phyloP scores from a whole-genome alignment of 2,888 invertebrate species.

The Caenorhabditis panamensis region DNA sequence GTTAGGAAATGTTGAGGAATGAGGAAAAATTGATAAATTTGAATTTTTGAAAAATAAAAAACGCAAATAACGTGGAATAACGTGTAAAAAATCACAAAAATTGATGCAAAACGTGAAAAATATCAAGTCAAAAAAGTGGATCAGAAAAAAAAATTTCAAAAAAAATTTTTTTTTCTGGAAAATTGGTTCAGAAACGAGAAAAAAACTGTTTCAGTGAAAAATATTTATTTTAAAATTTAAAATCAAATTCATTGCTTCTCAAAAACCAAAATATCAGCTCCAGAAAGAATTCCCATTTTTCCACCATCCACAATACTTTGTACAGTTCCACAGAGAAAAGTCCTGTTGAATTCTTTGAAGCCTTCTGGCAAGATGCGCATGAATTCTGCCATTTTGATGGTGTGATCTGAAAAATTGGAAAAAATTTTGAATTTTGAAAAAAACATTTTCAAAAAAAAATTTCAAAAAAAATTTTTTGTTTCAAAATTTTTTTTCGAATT shows the following conservation, averaged over 20 bases:
- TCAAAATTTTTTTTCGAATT: slow-evolving; percentile 51
- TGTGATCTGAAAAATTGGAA: slow-evolving; percentile 51
- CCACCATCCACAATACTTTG: slow-evolving; percentile 78
- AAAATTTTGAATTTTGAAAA: too few relatives aligned
- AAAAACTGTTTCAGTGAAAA: too few relatives aligned
- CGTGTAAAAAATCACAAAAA: background rate
- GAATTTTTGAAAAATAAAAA: too few relatives aligned
- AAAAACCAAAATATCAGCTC: slow-evolving; percentile 78
- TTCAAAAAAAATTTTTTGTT: slow-evolving; percentile 36
- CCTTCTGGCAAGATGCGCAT: slow-evolving; percentile 78
- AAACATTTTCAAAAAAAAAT: too few relatives aligned
- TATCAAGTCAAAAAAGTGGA: too few relatives aligned
- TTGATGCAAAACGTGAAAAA: background rate
- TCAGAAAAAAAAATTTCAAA: too few relatives aligned
- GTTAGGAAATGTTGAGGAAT: too few relatives aligned
- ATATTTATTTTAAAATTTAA: slow-evolving; percentile 4
- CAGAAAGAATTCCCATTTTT: slow-evolving; percentile 76
- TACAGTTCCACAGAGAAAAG: slow-evolving; percentile 79
- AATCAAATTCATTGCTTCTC: slow-evolving; percentile 56
- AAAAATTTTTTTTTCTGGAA: too few relatives aligned
- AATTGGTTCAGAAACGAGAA: too few relatives aligned
- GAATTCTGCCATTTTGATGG: slow-evolving; percentile 65
- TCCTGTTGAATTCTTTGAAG: slow-evolving; percentile 77
- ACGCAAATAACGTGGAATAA: too few relatives aligned
- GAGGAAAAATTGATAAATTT: too few relatives aligned